These are phyloP conservation scores for Ricordea florida DNA, from an alignment of 92 coral and sea anemone species.

Conservation along the genomic window DNA sequence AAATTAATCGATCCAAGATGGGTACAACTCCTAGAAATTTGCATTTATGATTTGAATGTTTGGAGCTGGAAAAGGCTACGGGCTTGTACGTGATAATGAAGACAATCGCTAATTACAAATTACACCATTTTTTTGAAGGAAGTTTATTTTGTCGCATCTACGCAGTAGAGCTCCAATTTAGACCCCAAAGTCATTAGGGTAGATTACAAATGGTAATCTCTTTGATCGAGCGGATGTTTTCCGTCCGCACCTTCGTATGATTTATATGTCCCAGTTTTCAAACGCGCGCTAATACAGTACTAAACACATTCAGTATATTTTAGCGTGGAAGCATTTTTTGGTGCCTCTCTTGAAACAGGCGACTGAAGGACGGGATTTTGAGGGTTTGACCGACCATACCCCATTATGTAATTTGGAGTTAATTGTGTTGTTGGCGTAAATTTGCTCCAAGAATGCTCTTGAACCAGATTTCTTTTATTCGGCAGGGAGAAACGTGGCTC, in stretches of 20 bases:
- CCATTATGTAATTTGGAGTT: conserved; percentile 26
- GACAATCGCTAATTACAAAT: too few species aligned
- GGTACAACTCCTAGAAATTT: too few species aligned
- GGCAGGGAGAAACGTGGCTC: not conserved
- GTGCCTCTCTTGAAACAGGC: not conserved
- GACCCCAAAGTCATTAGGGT: conserved; percentile 1
- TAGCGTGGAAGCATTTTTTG: not conserved
- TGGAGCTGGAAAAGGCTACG: too few species aligned
- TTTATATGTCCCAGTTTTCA: not conserved
- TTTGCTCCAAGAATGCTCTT: not conserved
- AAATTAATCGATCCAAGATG: too few species aligned
- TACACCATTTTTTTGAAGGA: too few species aligned
- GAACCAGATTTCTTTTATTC: not conserved
- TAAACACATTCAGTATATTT: not conserved
- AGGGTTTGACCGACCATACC: not conserved
- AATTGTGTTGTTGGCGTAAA: conserved; percentile 24
- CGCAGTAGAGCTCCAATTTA: conserved; percentile 4
- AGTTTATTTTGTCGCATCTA: not conserved
- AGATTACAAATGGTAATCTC: not conserved
- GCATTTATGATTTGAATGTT: too few species aligned
- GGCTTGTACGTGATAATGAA: too few species aligned
- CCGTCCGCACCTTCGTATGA: not conserved
- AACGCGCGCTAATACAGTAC: not conserved
- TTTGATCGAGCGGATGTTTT: conserved; percentile 32
- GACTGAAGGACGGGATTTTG: too few species aligned